Evolutionary conservation across 2,113 vertebrate species (phyloP), one percentile per base, ranked within the genome.

Genomic region (Corydoras sp.): DNA sequence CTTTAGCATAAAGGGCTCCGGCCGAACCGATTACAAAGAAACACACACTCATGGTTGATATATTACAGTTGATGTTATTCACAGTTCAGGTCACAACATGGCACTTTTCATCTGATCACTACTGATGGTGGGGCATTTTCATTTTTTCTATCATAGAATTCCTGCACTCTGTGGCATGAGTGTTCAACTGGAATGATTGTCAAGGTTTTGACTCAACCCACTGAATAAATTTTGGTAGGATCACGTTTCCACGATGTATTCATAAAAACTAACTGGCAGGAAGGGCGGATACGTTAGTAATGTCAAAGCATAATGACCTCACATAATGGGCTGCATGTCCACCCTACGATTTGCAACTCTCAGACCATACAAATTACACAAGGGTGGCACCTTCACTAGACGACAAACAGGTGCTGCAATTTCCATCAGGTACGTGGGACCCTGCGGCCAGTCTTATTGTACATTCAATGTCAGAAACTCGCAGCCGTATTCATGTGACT

Each of bases 401-500:
- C 63, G 10, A 56, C 74, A 66, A 62, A 10, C 32, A 35, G 10
- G 10, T 15, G 18, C 30, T 58, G 15, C 58, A 68, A 79, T 73
- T 70, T 65, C 48, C 59, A 79, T 65, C 55, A 59, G 32, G 67
- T 58, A 11, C 32, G 51, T 67, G 64, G 30, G 31, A 10, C 74
- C 30, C 55, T 4, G 13, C 35, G 62, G 66, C 67, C 59, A 55
- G 67, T 78, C 71, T 72, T 62, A 76, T 79, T 82, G 80, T 76
- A 72, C 73, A 74, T 80, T 66, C 62, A 10, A 32, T 58, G 70
- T 58, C 49, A 50, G 71, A 78, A 77, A 58, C 56, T 53, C 62
- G 24, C 74, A 85, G 80, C 74, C 82, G 69, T 83, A 84, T 86
- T 84, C 75, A 83, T 82, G 68, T 53, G 53, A 18, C 61, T 76